Percentiles rank a stretch among this genome's conserved stretches.
Conservation (phyloP, 2,888 invertebrate genomes). For the Dryadula phaetusa region DNA sequence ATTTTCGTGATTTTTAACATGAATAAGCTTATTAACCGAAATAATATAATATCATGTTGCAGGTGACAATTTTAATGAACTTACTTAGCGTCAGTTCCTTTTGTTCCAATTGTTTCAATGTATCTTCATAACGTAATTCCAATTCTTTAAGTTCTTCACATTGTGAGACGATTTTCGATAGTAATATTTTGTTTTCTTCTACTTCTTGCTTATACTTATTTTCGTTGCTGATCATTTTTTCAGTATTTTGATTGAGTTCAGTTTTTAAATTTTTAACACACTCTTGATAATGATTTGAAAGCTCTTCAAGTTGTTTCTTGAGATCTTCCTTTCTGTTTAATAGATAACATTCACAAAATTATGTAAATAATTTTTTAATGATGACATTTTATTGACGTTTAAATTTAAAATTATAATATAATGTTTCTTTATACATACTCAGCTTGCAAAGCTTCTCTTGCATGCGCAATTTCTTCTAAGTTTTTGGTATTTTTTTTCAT, state of each 20-base stretch:
- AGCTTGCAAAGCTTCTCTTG: constrained; percentile 66
- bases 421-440: constrained; percentile 60
- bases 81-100: constrained; percentile 52
- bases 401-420: neutral
- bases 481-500: constrained; percentile 66
- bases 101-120: constrained; percentile 39
- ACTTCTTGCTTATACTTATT: constrained; percentile 60
- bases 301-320: constrained; percentile 62
- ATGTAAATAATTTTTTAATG: no score
- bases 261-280: constrained; percentile 59
- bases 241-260: constrained; percentile 59
- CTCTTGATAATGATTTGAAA: constrained; percentile 65
- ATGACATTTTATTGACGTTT: no score
- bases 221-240: constrained; percentile 64
- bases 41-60: no score
- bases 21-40: no score
- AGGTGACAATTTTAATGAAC: constrained; percentile 26
- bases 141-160: constrained; percentile 59
- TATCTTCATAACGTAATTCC: constrained; percentile 52
- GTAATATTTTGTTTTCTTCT: constrained; percentile 59
- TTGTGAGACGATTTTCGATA: constrained; percentile 57
- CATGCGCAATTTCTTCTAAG: constrained; percentile 68
- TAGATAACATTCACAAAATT: neutral
- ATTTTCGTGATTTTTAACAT: no score
- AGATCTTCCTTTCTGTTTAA: constrained; percentile 68